Percentiles rank a stretch among this genome's conserved stretches.
Evolutionary conservation across 2,113 vertebrate species (phyloP).

Genomic region (Lates calcarifer): DNA sequence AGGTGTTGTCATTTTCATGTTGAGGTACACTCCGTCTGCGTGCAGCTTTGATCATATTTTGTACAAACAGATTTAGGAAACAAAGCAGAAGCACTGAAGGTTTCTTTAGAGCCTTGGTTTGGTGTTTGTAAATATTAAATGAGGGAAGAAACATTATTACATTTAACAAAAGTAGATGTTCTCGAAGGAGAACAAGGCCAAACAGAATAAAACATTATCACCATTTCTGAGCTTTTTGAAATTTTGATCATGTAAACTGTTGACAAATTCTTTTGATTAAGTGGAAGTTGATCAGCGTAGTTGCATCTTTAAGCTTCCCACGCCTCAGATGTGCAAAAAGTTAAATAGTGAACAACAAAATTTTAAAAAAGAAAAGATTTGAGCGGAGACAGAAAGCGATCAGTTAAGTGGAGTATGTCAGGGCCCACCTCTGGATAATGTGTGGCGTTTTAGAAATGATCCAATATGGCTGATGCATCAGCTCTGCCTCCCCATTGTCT

Average conservation of each 20-base stretch:
- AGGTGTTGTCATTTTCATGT: conserved; percentile 53
- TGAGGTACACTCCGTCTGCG: conserved; percentile 39
- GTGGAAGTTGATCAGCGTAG: not conserved
- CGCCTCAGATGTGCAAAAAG: not conserved
- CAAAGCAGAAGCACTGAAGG: conserved; percentile 53
- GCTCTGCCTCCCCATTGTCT: conserved; percentile 69
- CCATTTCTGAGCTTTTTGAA: conserved; percentile 10
- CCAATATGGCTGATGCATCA: conserved; percentile 71
- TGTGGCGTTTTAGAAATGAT: conserved; percentile 65
- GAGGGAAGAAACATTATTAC: conserved; percentile 37
- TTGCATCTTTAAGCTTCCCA: not conserved
- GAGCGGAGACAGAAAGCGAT: conserved; percentile 21
- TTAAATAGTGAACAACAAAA: not conserved
- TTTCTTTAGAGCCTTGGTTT: conserved; percentile 21
- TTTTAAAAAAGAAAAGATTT: not conserved
- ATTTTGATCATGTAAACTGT: conserved; percentile 25
- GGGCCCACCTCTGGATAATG: conserved; percentile 50
- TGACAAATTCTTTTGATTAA: conserved; percentile 43
- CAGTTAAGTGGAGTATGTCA: conserved; percentile 38
- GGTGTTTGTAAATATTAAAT: conserved; percentile 67
- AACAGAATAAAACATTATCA: conserved; percentile 32
- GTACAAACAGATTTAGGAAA: conserved; percentile 69
- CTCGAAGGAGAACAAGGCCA: conserved; percentile 30
- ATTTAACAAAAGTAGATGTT: conserved; percentile 40
- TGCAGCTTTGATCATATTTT: conserved; percentile 73